Base-by-base conservation (phyloP, 2,113 vertebrate species). In the Seriola dumerili region DNA sequence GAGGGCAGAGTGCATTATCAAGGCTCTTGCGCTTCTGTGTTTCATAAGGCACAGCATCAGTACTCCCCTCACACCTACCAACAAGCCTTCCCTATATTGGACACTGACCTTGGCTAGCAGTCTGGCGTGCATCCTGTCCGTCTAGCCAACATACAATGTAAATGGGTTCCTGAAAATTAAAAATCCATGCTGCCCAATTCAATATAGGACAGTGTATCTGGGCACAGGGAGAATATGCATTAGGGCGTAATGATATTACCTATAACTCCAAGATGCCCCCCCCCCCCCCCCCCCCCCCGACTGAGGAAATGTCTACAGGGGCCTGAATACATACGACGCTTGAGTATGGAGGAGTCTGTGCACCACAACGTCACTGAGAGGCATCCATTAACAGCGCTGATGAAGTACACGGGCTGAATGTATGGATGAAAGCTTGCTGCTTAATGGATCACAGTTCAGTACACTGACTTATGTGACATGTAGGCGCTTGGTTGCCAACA, bases 121-220 rank as follows among this genome's bases (percentile, higher is more conserved):
- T 79, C 85, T 91, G 89, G 82, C 92, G 85, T 46, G 48, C 59
- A 57, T 88, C 84, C 81, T 80, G 23, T 74, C 74, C 6, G 65
- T 92, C 89, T 86, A 71, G 86, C 84, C 81, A 78, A 85, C 85
- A 82, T 91, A 83, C 76, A 70, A 91, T 90, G 80, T 74, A 94
- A 95, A 93, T 84, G 88, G 85, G 67, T 95, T 92, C 93, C 61
- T 86, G 84, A 78, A 92, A 92, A 92, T 94, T 84, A 89, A 93
- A 94, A 94, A 94, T 93, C 85, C 63, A 92, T 93, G 91, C 74
- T 62, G 78, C 75, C 62, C 81, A 88, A 85, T 91, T 90, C 80
- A 88, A 90, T 91, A 83, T 40, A 74, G 58, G 80, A 65, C 81
- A 46, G 63, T 81, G 57, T 84, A 75, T 88, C 72, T 85, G 54